Evolutionary conservation across 2,113 vertebrate genomes (phyloP).

Genomic region (Cnemophilus loriae): DNA sequence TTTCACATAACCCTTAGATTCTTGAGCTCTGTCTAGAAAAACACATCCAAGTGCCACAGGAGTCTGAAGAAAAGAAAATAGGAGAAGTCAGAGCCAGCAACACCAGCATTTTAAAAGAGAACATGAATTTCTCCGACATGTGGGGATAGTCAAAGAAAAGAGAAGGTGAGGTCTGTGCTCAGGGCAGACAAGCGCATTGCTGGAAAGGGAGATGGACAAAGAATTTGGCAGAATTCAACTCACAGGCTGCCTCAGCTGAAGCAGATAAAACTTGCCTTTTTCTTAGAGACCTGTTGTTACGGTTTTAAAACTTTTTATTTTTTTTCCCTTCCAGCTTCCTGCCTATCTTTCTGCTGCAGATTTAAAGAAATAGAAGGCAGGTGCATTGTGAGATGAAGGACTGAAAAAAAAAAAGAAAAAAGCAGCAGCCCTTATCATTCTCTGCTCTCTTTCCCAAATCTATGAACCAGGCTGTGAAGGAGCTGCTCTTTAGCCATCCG

Average conservation of each 20-base stretch:
- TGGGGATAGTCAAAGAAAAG: not conserved
- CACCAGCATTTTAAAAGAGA: not conserved
- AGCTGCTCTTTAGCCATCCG: not conserved
- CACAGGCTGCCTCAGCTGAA: not conserved
- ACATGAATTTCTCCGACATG: not conserved
- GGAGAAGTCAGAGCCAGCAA: not conserved
- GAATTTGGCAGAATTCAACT: not conserved
- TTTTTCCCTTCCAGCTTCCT: not conserved
- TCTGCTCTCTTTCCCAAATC: not conserved
- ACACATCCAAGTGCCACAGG: not conserved
- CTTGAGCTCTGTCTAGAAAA: not conserved
- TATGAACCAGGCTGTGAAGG: not conserved
- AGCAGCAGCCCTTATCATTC: not conserved
- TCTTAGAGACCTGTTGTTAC: not conserved
- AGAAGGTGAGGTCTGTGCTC: not conserved
- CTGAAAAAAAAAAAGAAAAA: not conserved
- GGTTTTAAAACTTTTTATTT: not conserved
- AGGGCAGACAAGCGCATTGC: not conserved
- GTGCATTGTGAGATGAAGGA: not conserved
- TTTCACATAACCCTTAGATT: not conserved
- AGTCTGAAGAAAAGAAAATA: not conserved
- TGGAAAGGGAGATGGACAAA: conserved; percentile 5
- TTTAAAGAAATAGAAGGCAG: not conserved
- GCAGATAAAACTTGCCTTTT: conserved; percentile 3
- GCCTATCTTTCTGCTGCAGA: not conserved